Percentiles rank a stretch among this genome's conserved stretches.
Evolutionary conservation across 1,140 invertebrate species (phyloP).

Genomic region (Phenacoccus solenopsis): DNA sequence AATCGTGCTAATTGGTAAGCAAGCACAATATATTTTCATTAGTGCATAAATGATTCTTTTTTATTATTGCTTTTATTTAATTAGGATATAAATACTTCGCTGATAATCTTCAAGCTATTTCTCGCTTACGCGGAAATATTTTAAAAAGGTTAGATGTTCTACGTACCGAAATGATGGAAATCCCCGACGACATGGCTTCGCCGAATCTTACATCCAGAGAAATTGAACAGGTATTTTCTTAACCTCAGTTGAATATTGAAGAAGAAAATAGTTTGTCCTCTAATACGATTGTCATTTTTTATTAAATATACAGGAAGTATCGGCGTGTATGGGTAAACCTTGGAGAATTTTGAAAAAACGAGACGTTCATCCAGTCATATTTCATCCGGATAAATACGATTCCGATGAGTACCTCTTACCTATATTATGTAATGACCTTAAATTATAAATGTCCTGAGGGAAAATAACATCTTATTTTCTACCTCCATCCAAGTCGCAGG

Average conservation of each 20-base stretch:
- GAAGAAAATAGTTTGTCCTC: too few relatives aligned
- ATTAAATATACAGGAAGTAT: slow-evolving; percentile 19
- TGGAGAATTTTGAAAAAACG: slow-evolving; percentile 19
- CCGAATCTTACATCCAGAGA: background rate
- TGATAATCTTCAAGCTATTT: background rate
- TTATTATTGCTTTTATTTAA: too few relatives aligned
- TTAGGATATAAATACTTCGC: background rate
- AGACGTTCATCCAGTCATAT: slow-evolving; percentile 10
- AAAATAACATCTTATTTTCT: background rate
- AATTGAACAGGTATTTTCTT: slow-evolving; percentile 11
- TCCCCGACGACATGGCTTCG: background rate
- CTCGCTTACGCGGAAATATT: background rate
- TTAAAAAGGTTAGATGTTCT: background rate
- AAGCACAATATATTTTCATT: too few relatives aligned
- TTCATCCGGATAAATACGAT: slow-evolving; percentile 7
- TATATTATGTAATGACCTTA: background rate
- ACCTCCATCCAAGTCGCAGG: too few relatives aligned
- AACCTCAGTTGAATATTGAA: too few relatives aligned
- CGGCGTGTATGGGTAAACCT: slow-evolving; percentile 9
- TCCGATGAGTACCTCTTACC: background rate
- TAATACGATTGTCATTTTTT: background rate
- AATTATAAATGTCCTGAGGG: background rate
- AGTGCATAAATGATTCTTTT: too few relatives aligned
- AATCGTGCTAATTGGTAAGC: slow-evolving; percentile 47
- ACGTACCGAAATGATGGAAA: background rate